Percentiles rank a stretch among this genome's conserved stretches.
phyloP scores from a whole-genome alignment of 2,797 vertebrate species.

The Esox masquinongy region DNA sequence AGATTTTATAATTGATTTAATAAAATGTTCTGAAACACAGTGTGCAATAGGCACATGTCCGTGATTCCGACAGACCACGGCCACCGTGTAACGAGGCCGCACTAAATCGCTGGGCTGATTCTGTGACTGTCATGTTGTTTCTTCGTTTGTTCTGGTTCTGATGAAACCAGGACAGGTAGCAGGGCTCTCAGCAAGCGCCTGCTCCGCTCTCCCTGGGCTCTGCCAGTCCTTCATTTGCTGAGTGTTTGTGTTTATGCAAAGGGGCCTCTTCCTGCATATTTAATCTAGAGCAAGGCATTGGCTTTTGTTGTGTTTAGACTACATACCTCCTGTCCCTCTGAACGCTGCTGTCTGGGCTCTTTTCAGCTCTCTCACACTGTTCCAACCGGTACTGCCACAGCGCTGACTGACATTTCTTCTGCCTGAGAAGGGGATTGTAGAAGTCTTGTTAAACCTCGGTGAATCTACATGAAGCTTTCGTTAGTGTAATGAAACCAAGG shows the following conservation, averaged over 20 bases:
- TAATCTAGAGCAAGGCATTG: constrained; percentile 91
- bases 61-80: constrained; percentile 9
- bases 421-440: constrained; percentile 55
- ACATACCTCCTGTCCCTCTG: constrained; percentile 92
- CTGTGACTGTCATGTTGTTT: constrained; percentile 46
- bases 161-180: constrained; percentile 84
- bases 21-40: not conserved
- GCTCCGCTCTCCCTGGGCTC: constrained; percentile 77
- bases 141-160: constrained; percentile 63
- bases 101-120: constrained; percentile 16
- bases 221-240: constrained; percentile 92
- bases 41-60: not conserved
- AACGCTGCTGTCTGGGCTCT: constrained; percentile 74
- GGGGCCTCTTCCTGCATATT: constrained; percentile 97
- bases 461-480: constrained; percentile 48
- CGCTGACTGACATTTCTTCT: constrained; percentile 49
- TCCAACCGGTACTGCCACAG: constrained; percentile 48
- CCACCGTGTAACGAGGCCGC: constrained; percentile 25
- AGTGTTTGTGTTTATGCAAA: constrained; percentile 99
- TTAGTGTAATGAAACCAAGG: constrained; percentile 56
- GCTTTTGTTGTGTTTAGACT: constrained; percentile 98
- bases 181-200: constrained; percentile 86
- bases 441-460: not conserved
- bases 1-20: not conserved
- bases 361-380: constrained; percentile 26